phyloP scores from a whole-genome alignment of 2,113 vertebrate species.

The Vireo altiloquus region DNA sequence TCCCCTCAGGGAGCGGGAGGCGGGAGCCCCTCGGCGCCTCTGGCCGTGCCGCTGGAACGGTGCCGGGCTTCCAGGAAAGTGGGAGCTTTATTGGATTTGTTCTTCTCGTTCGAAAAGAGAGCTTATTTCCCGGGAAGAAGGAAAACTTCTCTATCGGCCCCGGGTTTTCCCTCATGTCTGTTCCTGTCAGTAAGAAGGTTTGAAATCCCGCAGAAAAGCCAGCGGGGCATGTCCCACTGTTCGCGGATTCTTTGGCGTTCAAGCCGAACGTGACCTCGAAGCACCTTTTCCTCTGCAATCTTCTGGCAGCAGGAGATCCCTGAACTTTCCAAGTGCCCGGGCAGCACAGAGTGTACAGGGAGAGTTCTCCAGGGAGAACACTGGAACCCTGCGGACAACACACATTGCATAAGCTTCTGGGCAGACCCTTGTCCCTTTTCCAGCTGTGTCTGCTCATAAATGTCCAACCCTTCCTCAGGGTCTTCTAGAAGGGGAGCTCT shows the following conservation, averaged over 20 bases:
- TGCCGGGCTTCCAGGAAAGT: background rate
- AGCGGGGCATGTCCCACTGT: background rate
- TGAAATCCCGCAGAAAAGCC: background rate
- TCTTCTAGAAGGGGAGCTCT: background rate
- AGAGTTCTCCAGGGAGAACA: background rate
- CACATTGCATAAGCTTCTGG: background rate
- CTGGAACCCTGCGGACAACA: background rate
- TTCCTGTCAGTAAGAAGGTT: background rate
- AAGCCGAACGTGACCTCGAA: background rate
- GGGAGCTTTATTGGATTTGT: accelerated
- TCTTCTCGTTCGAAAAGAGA: background rate
- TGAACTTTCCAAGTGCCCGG: background rate
- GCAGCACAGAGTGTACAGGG: background rate
- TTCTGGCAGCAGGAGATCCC: background rate
- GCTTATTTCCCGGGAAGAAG: background rate
- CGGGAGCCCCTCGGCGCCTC: background rate
- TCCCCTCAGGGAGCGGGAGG: background rate
- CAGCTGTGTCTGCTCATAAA: background rate
- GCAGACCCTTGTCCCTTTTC: background rate
- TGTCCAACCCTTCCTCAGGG: background rate
- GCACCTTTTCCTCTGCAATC: background rate
- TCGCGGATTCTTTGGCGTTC: background rate
- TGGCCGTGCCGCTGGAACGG: background rate
- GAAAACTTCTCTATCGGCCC: background rate
- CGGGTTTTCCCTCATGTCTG: background rate